Percentiles rank a stretch among this genome's conserved stretches.
Conservation (phyloP, 2,797 vertebrate species). For the Brachyalestes nurse region DNA sequence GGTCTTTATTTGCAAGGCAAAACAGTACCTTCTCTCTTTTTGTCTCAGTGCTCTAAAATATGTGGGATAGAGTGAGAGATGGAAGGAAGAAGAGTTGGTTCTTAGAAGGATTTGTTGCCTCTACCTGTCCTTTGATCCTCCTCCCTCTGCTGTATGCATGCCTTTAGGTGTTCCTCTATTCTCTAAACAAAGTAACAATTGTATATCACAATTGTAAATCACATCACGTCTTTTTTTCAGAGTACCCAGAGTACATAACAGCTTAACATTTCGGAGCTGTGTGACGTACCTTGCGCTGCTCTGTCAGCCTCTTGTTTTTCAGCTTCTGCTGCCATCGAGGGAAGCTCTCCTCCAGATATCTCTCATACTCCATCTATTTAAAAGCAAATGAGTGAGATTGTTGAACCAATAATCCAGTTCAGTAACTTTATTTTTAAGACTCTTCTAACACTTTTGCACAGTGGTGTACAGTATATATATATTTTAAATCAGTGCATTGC, state of each 20-base stretch:
- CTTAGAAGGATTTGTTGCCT: conserved; percentile 26
- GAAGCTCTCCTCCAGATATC: conserved; percentile 67
- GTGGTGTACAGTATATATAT: too few relatives aligned
- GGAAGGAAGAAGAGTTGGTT: conserved; percentile 13
- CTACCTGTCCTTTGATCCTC: conserved; percentile 29
- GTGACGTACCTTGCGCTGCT: conserved; percentile 65
- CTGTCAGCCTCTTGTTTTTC: conserved; percentile 62
- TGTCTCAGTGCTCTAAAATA: background rate
- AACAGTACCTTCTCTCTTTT: conserved; percentile 9
- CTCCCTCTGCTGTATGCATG: conserved; percentile 50
- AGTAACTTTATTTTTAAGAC: too few relatives aligned
- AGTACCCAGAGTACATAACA: too few relatives aligned
- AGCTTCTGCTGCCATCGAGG: conserved; percentile 70
- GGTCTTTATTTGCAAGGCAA: background rate
- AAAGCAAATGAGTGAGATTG: background rate
- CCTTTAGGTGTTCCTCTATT: conserved; percentile 60
- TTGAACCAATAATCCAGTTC: too few relatives aligned
- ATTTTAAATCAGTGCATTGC: background rate
- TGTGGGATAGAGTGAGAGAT: background rate
- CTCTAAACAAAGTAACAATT: conserved; percentile 54
- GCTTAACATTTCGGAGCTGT: background rate
- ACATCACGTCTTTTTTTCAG: background rate
- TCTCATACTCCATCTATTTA: conserved; percentile 74
- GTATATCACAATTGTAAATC: too few relatives aligned
- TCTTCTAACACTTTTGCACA: too few relatives aligned